A percentile compares a stretch with the other conserved stretches of the same genome.
Conservation (phyloP, 2,888 invertebrate species). For the Chouioia cunea region DNA sequence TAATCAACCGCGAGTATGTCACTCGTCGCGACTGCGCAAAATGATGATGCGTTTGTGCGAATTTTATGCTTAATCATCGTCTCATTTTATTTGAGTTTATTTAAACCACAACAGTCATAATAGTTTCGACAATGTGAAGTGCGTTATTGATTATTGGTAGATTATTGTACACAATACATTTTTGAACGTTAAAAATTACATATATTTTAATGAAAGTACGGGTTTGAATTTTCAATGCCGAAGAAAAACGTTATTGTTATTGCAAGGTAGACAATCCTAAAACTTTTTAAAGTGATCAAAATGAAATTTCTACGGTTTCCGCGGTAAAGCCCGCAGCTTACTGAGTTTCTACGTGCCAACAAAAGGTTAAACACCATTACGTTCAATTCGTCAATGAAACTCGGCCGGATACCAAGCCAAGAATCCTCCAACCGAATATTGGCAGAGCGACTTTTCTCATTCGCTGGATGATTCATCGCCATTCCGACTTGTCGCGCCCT, state of each 20-base stretch:
- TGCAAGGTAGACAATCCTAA: too few species aligned
- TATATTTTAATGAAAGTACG: too few species aligned
- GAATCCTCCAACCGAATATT: slow-evolving; percentile 25
- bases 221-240: too few species aligned
- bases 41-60: too few species aligned
- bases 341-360: not conserved
- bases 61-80: too few species aligned
- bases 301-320: slow-evolving; percentile 9
- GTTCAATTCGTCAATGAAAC: slow-evolving; percentile 27
- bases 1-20: slow-evolving; percentile 20
- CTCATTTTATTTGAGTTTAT: too few species aligned
- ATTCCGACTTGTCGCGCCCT: slow-evolving; percentile 52
- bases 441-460: slow-evolving; percentile 23
- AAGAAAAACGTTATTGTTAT: too few species aligned
- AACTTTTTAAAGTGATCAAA: not conserved
- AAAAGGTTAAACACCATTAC: slow-evolving; percentile 21
- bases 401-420: slow-evolving; percentile 4
- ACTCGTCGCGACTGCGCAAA: slow-evolving; percentile 1
- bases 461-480: slow-evolving; percentile 44
- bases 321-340: not conserved
- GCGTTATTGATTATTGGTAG: too few species aligned
- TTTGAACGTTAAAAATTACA: too few species aligned
- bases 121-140: too few species aligned
- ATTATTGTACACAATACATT: too few species aligned
- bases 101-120: too few species aligned